Evolutionary conservation across 2,888 invertebrate species (phyloP).

Genomic region (Emmelina monodactyla): DNA sequence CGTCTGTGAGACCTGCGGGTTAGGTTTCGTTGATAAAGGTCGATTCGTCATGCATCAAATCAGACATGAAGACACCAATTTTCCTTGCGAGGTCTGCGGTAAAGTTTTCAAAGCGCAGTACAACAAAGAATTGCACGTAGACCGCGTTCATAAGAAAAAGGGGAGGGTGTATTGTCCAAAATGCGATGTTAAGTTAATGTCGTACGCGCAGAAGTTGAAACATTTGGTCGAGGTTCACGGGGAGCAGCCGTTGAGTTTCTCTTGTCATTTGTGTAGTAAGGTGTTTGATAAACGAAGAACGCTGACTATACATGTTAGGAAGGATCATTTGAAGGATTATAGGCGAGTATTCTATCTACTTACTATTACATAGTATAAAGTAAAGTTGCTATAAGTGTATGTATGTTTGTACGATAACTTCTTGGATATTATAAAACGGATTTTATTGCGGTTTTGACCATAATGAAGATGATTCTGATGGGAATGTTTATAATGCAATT

Average conservation of each 20-base stretch:
- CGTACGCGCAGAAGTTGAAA: constrained; percentile 49
- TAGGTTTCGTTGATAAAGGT: constrained; percentile 36
- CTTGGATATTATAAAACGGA: too few species aligned
- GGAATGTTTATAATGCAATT: too few species aligned
- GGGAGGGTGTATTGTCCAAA: constrained; percentile 51
- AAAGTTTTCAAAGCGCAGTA: constrained; percentile 43
- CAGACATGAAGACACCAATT: constrained; percentile 35
- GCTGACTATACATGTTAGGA: constrained; percentile 43
- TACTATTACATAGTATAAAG: too few species aligned
- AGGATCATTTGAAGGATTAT: constrained; percentile 49
- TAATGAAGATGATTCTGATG: too few species aligned
- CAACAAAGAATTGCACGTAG: constrained; percentile 29
- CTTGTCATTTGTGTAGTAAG: constrained; percentile 39
- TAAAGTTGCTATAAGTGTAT: too few species aligned
- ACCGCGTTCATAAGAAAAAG: constrained; percentile 41
- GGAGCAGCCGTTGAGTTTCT: constrained; percentile 37
- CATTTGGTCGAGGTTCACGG: constrained; percentile 52
- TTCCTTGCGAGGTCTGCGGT: constrained; percentile 45
- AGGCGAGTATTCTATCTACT: constrained; percentile 26
- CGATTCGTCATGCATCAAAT: constrained; percentile 41
- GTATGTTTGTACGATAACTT: too few species aligned
- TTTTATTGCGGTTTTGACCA: too few species aligned
- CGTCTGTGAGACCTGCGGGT: constrained; percentile 48
- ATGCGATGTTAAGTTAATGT: constrained; percentile 47
- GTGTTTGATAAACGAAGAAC: constrained; percentile 39